Base-by-base conservation (phyloP, 1,140 invertebrate genomes). In the Tribolium madens region DNA sequence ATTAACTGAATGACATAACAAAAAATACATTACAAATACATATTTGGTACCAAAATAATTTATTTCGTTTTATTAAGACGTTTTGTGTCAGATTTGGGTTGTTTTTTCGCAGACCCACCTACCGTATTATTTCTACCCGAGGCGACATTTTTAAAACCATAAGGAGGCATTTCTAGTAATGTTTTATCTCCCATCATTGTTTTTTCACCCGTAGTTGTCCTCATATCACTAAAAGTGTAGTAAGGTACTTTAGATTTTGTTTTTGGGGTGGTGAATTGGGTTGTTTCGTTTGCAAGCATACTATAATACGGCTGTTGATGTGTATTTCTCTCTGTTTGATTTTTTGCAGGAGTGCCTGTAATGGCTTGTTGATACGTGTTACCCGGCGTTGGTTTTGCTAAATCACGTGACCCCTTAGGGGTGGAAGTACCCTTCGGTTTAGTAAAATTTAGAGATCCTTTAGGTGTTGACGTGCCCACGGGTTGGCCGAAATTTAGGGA, bases 1-100 rank as follows among this genome's bases (percentile, higher is more conserved):
- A 33, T 64, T 33, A 13, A 33, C 57, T 9, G 21, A 64, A 33
- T 64, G 33, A 64, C 21, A 64, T 18, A 64, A 64, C 57, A 64
- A 5, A 2, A 33, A 64, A 64, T 9, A 33, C 52, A 18, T 9
- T 21, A 21, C 7, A 42, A 4, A n/a, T 42, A 7, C 36, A 42
- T 10, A 42, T 42, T 42, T n/a, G 36, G n/a, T 42, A 7, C 36
- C 36, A 42, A 42, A 42, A 42, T 42, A 10, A 10, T 42, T 42
- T 42, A 42, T 42, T 42, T 42, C 9, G 36, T 42, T 3, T 10
- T 10, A 42, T 42, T 42, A 9, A 42, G n/a, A 9, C n/a, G 36
- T 9, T 42, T 9, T n/a, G 7, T 42, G n/a, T 7, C n/a, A 0
- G 9, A 42, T 42, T 42, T 42, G 36, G 36, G 7, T 9, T n/a